Conservation (phyloP, 2,888 invertebrate species). For the Bruchidius siliquastri region DNA sequence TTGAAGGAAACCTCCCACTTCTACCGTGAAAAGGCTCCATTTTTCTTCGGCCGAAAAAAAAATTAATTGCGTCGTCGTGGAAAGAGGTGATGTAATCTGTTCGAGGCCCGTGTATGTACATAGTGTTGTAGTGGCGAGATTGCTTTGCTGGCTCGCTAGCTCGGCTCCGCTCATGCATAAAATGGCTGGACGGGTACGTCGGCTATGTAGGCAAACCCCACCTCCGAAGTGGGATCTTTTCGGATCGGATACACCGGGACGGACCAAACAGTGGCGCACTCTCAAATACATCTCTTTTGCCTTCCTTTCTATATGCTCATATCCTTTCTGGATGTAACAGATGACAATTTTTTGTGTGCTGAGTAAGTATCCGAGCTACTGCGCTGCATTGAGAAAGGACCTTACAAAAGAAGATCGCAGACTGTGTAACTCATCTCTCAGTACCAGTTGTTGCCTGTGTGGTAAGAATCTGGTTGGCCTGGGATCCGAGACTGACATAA, state of each 20-base stretch:
- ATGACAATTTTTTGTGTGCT: too few relatives aligned
- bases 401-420: too few relatives aligned
- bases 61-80: not conserved
- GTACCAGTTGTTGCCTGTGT: too few relatives aligned
- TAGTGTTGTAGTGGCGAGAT: not conserved
- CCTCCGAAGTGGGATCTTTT: not conserved
- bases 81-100: not conserved
- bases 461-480: too few relatives aligned
- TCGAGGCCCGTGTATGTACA: not conserved
- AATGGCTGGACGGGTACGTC: not conserved
- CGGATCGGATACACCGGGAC: not conserved
- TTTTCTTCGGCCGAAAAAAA: not conserved
- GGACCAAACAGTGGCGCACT: not conserved
- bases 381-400: too few relatives aligned
- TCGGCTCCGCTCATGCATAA: not conserved
- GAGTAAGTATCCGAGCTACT: too few relatives aligned
- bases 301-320: too few relatives aligned
- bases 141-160: not conserved
- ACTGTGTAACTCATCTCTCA: too few relatives aligned
- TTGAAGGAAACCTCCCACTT: not conserved
- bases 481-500: too few relatives aligned
- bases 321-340: too few relatives aligned
- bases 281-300: too few relatives aligned
- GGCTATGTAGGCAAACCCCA: not conserved
- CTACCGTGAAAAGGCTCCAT: not conserved